phyloP scores from a whole-genome alignment of 2,113 vertebrate species.

The Dasyprocta punctata region DNA sequence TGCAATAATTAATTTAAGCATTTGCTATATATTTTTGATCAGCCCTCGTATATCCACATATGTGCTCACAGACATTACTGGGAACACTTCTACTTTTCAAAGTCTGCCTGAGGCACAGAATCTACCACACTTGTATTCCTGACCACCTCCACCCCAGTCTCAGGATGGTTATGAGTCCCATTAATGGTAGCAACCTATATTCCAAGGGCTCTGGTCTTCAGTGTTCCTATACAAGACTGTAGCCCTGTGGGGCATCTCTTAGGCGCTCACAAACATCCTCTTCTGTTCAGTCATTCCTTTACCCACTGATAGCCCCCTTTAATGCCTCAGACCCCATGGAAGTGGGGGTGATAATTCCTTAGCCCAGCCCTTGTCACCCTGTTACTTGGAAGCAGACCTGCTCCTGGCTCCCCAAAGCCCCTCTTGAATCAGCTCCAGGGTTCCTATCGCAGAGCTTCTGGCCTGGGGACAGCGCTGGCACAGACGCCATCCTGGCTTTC shows the following conservation, averaged over 20 bases:
- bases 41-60: background rate
- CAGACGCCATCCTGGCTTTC: too few species aligned
- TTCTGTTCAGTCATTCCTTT: background rate
- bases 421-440: background rate
- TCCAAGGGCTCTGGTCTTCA: background rate
- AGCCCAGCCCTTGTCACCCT: background rate
- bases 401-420: background rate
- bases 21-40: background rate
- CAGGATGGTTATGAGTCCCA: background rate
- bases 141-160: background rate
- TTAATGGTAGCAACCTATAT: fast-evolving
- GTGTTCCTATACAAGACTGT: background rate
- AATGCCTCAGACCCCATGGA: background rate
- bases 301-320: background rate
- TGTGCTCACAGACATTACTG: background rate
- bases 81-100: background rate
- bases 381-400: background rate
- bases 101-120: background rate
- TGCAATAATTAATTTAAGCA: background rate
- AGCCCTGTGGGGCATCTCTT: background rate
- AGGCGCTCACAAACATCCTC: background rate
- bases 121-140: background rate
- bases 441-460: background rate
- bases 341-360: background rate
- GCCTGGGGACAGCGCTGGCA: background rate